These are phyloP conservation scores for Eufriesea mexicana DNA, from an alignment of 1,140 invertebrate genomes.

Conservation along the genomic window DNA sequence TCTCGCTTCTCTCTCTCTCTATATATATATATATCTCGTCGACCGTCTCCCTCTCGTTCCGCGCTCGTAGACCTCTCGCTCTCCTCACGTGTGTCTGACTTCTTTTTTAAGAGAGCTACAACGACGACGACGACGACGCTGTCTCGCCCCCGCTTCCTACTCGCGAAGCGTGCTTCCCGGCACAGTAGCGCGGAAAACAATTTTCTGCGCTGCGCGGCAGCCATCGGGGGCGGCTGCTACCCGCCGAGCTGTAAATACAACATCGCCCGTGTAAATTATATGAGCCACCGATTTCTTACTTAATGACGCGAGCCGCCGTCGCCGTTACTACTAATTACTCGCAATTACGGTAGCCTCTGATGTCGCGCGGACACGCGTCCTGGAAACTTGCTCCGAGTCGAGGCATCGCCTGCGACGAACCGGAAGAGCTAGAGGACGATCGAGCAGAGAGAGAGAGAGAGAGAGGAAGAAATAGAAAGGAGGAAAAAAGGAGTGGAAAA, in stretches of 20 bases:
- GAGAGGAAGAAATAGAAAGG: no score
- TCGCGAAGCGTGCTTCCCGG: slow-evolving; percentile 29
- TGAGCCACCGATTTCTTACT: slow-evolving; percentile 40
- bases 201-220: slow-evolving; percentile 33
- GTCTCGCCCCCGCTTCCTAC: slow-evolving; percentile 32
- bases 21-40: no score
- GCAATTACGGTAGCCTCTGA: not conserved
- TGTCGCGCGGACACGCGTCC: not conserved
- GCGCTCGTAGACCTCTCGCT: not conserved
- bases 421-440: not conserved
- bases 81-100: slow-evolving; percentile 40
- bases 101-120: slow-evolving; percentile 48
- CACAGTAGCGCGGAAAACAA: slow-evolving; percentile 59
- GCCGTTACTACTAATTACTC: slow-evolving; percentile 12
- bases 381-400: not conserved
- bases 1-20: not conserved
- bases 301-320: slow-evolving; percentile 29
- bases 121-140: slow-evolving; percentile 32
- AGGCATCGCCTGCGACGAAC: not conserved
- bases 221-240: not conserved
- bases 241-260: slow-evolving; percentile 24
- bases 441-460: no score
- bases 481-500: no score
- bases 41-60: not conserved
- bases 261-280: slow-evolving; percentile 27